These are phyloP conservation scores for Spodoptera picta DNA, from an alignment of 2,888 invertebrate species.

Conservation along the genomic window DNA sequence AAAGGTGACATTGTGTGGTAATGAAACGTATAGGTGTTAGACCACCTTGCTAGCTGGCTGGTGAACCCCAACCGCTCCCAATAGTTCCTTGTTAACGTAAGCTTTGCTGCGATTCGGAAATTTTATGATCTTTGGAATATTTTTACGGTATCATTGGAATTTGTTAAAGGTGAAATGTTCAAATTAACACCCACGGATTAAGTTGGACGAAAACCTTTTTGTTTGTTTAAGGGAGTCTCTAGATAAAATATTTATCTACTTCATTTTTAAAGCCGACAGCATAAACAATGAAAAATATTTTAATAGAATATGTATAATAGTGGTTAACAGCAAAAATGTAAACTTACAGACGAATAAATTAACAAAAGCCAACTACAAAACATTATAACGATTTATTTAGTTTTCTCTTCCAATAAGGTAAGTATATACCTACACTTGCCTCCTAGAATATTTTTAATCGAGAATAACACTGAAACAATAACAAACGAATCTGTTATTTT, in stretches of 20 bases:
- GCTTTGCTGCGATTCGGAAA: constrained; percentile 65
- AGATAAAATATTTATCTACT: too few species aligned
- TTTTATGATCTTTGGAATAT: constrained; percentile 69
- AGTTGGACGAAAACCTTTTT: neutral
- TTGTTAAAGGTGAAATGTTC: constrained; percentile 58
- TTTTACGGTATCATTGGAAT: constrained; percentile 70
- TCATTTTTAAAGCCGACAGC: too few species aligned
- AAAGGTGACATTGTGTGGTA: constrained; percentile 66
- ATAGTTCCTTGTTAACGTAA: constrained; percentile 43
- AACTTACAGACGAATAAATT: too few species aligned
- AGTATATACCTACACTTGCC: too few species aligned
- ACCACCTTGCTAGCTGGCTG: constrained; percentile 72
- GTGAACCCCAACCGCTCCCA: constrained; percentile 7
- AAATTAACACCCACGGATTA: constrained; percentile 37
- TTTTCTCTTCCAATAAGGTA: too few species aligned
- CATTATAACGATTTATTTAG: too few species aligned
- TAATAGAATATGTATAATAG: too few species aligned
- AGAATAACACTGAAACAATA: too few species aligned
- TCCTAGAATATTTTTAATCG: too few species aligned
- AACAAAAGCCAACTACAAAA: too few species aligned
- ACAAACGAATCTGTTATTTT: constrained; percentile 1
- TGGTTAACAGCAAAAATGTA: too few species aligned
- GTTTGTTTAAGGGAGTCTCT: neutral
- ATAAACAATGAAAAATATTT: too few species aligned
- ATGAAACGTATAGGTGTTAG: constrained; percentile 73